Percentiles rank a stretch among this genome's conserved stretches.
phyloP scores from a whole-genome alignment of 2,888 invertebrate species.

The Acanthococcus lagerstroemiae region DNA sequence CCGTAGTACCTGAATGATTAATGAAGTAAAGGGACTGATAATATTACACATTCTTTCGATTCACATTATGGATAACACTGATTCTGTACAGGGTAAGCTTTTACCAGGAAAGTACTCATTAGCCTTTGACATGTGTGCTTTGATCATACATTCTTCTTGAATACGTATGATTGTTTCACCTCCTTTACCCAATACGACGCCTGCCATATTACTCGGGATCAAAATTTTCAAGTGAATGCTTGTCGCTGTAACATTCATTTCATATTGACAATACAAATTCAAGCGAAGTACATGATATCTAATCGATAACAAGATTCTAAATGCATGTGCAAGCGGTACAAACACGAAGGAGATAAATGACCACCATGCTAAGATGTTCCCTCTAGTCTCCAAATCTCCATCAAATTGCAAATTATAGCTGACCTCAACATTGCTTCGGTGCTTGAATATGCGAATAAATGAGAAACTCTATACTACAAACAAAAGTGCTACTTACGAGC shows the following conservation, averaged over 20 bases:
- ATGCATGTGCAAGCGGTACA: neutral
- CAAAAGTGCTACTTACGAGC: constrained; percentile 1
- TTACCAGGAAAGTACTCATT: constrained; percentile 97
- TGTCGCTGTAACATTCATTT: too few relatives aligned
- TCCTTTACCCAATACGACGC: constrained; percentile 98
- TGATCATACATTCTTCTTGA: constrained; percentile 93
- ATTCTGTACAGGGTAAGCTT: constrained; percentile 34
- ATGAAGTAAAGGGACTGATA: too few relatives aligned
- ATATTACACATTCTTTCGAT: neutral
- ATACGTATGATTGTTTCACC: constrained; percentile 97
- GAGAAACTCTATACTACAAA: too few relatives aligned
- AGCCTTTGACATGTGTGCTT: constrained; percentile 98
- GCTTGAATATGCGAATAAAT: too few relatives aligned
- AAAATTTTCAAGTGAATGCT: constrained; percentile 87
- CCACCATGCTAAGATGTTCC: too few relatives aligned
- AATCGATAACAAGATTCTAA: neutral
- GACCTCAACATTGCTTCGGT: too few relatives aligned
- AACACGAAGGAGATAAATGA: too few relatives aligned
- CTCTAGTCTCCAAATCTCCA: too few relatives aligned
- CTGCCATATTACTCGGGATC: constrained; percentile 93
- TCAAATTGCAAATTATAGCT: too few relatives aligned
- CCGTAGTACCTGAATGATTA: constrained; percentile 92
- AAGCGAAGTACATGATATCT: neutral
- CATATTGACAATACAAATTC: too few relatives aligned
- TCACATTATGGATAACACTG: neutral